A percentile compares a stretch with the other conserved stretches of the same genome.
Evolutionary conservation across 2,113 vertebrate genomes (phyloP).

Genomic region (Ictalurus punctatus): DNA sequence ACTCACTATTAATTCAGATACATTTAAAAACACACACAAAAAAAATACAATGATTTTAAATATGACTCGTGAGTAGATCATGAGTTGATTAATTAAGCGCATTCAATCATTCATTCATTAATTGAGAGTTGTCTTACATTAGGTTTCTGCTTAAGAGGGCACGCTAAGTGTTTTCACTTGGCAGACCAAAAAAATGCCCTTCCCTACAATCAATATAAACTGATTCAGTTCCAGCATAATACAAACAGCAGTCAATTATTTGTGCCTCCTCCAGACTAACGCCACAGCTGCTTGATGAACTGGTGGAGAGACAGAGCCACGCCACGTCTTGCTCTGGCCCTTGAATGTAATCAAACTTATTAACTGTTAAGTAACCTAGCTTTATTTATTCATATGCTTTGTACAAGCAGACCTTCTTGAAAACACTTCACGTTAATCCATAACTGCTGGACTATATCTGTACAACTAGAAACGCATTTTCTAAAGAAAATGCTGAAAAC

Average conservation of each 20-base stretch:
- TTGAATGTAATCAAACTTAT: slow-evolving; percentile 18
- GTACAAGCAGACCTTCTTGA: slow-evolving; percentile 5
- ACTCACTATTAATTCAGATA: not conserved
- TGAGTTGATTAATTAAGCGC: not conserved
- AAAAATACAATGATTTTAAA: not conserved
- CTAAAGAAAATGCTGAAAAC: no score
- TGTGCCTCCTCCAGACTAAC: not conserved
- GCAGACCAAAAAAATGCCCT: not conserved
- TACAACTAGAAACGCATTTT: not conserved
- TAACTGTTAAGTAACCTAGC: not conserved
- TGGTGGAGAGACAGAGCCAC: not conserved
- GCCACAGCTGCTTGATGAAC: not conserved
- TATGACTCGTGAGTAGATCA: not conserved
- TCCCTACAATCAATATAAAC: not conserved
- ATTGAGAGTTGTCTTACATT: not conserved
- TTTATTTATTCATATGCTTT: slow-evolving; percentile 33
- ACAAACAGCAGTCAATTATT: not conserved
- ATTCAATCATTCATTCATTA: not conserved
- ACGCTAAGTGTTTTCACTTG: not conserved
- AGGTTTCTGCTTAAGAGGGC: not conserved
- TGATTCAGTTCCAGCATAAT: not conserved
- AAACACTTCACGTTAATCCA: slow-evolving; percentile 35
- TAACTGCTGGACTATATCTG: not conserved
- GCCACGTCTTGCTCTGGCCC: not conserved
- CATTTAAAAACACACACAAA: not conserved